Evolutionary conservation across 2,797 vertebrate species (phyloP), one percentile per base, ranked within the genome.

Genomic region (Adrianichthys oophorus): DNA sequence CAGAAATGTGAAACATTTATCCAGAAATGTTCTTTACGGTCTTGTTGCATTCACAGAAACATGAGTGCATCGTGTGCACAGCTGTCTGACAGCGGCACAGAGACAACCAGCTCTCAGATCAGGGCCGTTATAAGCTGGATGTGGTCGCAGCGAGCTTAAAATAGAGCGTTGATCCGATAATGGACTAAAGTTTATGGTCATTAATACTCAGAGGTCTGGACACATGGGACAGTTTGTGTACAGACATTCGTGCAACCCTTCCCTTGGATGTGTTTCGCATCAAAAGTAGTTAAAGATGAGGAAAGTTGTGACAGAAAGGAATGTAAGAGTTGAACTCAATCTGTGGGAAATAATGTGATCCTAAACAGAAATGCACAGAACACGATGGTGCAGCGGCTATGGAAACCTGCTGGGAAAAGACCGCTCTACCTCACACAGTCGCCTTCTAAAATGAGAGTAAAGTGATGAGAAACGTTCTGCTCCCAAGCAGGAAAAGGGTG

Each of bases 131-230:
- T 80, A 66, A 85, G 81, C 81, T 80, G 76, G 63, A 83, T 81
- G 78, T 48, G 70, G 72, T 76, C 56, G 67, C 54, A 3, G 16
- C 44, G 57, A 72, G 81, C 80, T 87, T 89, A 85, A 84, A 84
- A 85, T 85, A 84, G 80, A 79, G 72, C 64, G 1, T 43, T 84
- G 84, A 86, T 85, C 84, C 78, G 67, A 82, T 87, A 86, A 87
- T 85, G 85, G 84, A 77, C 77, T 85, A 44, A 82, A 81, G 75
- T 87, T 85, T 85, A 77, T 80, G 67, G 82, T 85, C 77, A 85
- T 89, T 86, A 85, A 85, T 85, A 74, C 78, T 78, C 76, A 48
- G 62, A 71, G 74, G 66, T 70, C 65, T 79, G 80, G 54, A 68
- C 51, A 70, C 74, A 77, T 62, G 41, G 70, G 72, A 76, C 72